These are phyloP conservation scores for Ichneumon xanthorius DNA, from an alignment of 2,888 invertebrate genomes.

Conservation along the genomic window DNA sequence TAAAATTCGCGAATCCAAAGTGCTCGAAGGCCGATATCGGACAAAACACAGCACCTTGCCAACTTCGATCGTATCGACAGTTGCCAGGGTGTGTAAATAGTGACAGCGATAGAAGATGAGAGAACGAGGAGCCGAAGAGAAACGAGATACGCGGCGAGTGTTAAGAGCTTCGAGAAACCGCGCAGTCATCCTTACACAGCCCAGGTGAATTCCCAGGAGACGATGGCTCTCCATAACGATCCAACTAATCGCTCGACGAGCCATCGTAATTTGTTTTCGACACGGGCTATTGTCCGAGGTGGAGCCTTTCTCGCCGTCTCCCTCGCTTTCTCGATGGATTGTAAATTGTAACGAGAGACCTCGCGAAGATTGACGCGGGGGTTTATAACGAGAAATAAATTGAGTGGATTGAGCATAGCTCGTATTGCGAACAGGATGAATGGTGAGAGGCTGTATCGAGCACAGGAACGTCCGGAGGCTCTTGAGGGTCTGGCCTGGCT, in stretches of 20 bases:
- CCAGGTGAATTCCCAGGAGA: constrained; percentile 45
- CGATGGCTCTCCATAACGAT: constrained; percentile 72
- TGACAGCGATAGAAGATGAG: constrained; percentile 50
- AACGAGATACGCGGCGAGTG: constrained; percentile 33
- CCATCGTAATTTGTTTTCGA: constrained; percentile 79
- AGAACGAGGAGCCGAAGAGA: constrained; percentile 59
- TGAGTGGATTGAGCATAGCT: constrained; percentile 4
- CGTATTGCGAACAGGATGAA: constrained; percentile 24
- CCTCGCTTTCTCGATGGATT: not conserved
- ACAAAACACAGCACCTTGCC: constrained; percentile 10
- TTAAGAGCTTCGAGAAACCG: constrained; percentile 43
- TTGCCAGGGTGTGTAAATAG: constrained; percentile 52
- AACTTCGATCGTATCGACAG: constrained; percentile 32
- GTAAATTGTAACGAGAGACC: constrained; percentile 13
- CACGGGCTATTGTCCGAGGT: constrained; percentile 75
- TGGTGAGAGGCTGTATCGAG: constrained; percentile 7
- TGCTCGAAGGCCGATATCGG: not conserved
- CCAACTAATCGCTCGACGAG: constrained; percentile 79
- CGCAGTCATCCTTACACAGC: constrained; percentile 52
- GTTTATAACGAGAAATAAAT: constrained; percentile 48
- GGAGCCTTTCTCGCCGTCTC: not conserved
- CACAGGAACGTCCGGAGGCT: constrained; percentile 25
- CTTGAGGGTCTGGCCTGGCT: constrained; percentile 18
- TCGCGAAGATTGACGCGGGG: constrained; percentile 51
- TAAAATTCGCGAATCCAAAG: constrained; percentile 2